These are phyloP conservation scores for Hypomesus transpacificus DNA, from an alignment of 2,113 vertebrate genomes.

Conservation along the genomic window DNA sequence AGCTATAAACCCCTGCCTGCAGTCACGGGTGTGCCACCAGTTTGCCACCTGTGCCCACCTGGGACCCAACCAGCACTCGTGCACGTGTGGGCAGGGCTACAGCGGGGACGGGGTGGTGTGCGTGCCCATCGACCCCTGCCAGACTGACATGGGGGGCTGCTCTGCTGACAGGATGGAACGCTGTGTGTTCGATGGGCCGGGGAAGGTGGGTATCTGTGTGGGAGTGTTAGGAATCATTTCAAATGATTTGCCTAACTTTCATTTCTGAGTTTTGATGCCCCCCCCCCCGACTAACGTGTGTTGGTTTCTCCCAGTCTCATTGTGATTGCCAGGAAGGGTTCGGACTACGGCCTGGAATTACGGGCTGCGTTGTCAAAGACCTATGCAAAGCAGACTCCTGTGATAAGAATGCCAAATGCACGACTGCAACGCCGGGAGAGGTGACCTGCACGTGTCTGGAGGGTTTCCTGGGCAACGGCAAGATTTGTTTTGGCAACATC, in stretches of 20 bases:
- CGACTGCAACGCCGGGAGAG: constrained; percentile 67
- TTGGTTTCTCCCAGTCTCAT: constrained; percentile 74
- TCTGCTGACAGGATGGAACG: constrained; percentile 55
- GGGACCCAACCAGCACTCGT: constrained; percentile 79
- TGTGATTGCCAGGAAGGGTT: constrained; percentile 87
- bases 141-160: constrained; percentile 74
- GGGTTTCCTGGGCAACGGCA: constrained; percentile 80
- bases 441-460: constrained; percentile 80
- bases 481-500: constrained; percentile 82
- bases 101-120: constrained; percentile 83
- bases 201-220: constrained; percentile 73
- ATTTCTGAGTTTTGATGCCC: background rate
- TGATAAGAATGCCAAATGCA: constrained; percentile 79
- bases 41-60: constrained; percentile 77
- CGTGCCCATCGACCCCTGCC: constrained; percentile 82
- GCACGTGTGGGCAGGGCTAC: constrained; percentile 79
- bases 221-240: background rate
- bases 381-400: constrained; percentile 78
- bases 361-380: constrained; percentile 75
- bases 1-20: constrained; percentile 86
- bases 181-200: constrained; percentile 83
- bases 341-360: constrained; percentile 57
- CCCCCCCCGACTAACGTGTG: background rate
- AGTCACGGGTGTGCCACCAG: constrained; percentile 67
- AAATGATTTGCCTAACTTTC: background rate